Conservation (phyloP, 2,888 invertebrate genomes). For the Anthrax anthrax region DNA sequence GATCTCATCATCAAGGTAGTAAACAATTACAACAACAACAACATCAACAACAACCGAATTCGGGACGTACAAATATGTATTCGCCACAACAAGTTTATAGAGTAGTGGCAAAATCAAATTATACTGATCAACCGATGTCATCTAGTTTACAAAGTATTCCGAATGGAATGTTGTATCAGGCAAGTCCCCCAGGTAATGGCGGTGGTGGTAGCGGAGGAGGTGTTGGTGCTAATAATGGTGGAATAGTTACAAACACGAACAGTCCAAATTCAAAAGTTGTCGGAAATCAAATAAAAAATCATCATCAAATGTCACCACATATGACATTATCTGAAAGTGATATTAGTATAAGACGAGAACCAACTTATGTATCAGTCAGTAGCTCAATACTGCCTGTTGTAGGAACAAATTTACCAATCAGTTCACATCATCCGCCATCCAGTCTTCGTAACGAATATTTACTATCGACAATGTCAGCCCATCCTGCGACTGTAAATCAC, state of each 20-base stretch:
- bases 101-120: slow-evolving; percentile 30
- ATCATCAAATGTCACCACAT: slow-evolving; percentile 31
- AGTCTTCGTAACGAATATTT: slow-evolving; percentile 5
- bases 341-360: slow-evolving; percentile 23
- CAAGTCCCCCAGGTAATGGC: slow-evolving; percentile 11
- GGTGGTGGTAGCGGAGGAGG: slow-evolving; percentile 17
- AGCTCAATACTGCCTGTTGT: slow-evolving; percentile 14
- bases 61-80: slow-evolving; percentile 26
- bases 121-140: slow-evolving; percentile 32
- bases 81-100: slow-evolving; percentile 31
- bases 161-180: slow-evolving; percentile 29
- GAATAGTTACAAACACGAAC: slow-evolving; percentile 11
- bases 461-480: background rate
- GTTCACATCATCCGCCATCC: slow-evolving; percentile 25
- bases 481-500: slow-evolving; percentile 6
- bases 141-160: slow-evolving; percentile 35
- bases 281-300: slow-evolving; percentile 20
- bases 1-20: slow-evolving; percentile 22
- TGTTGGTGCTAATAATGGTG: slow-evolving; percentile 15
- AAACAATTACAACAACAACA: slow-evolving; percentile 9
- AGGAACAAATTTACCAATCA: slow-evolving; percentile 17
- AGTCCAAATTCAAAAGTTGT: slow-evolving; percentile 2
- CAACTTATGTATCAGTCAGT: slow-evolving; percentile 12
- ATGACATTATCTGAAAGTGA: slow-evolving; percentile 23
- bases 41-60: background rate